phyloP scores from a whole-genome alignment of 2,797 vertebrate genomes.

The Ptychobarbus kaznakovi region DNA sequence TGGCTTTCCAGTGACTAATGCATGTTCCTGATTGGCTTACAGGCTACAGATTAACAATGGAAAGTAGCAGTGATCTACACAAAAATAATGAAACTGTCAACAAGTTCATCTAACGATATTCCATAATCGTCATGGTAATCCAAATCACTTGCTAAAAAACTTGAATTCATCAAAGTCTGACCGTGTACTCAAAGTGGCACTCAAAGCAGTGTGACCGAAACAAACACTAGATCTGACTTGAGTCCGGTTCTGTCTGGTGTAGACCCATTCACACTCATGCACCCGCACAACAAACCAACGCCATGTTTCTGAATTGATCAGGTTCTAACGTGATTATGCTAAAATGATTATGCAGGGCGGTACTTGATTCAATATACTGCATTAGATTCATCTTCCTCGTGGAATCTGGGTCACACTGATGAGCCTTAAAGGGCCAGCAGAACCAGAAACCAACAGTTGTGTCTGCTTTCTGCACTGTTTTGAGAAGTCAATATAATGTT shows the following conservation, averaged over 20 bases:
- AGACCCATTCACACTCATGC: slow-evolving; percentile 1
- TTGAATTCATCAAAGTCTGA: neutral
- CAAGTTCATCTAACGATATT: neutral
- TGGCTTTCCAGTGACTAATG: neutral
- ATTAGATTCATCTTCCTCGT: slow-evolving; percentile 72
- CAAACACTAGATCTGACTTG: neutral
- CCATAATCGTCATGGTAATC: neutral
- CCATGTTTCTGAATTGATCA: slow-evolving; percentile 14
- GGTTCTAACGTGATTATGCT: slow-evolving; percentile 61
- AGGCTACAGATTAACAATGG: neutral
- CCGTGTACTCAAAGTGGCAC: neutral
- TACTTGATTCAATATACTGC: slow-evolving; percentile 72
- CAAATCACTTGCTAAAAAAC: neutral
- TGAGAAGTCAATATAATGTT: neutral
- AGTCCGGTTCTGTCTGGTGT: slow-evolving; percentile 3
- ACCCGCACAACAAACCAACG: neutral
- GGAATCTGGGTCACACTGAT: slow-evolving; percentile 77
- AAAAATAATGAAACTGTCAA: neutral
- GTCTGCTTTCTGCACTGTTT: neutral
- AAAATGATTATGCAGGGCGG: slow-evolving; percentile 74
- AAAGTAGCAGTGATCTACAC: neutral
- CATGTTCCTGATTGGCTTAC: neutral
- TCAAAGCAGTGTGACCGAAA: slow-evolving; percentile 5
- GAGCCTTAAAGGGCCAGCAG: slow-evolving; percentile 72
- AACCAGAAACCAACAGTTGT: slow-evolving; percentile 4